A percentile compares a stretch with the other conserved stretches of the same genome.
Conservation (phyloP, 2,113 vertebrate genomes). For the Colius striatus region DNA sequence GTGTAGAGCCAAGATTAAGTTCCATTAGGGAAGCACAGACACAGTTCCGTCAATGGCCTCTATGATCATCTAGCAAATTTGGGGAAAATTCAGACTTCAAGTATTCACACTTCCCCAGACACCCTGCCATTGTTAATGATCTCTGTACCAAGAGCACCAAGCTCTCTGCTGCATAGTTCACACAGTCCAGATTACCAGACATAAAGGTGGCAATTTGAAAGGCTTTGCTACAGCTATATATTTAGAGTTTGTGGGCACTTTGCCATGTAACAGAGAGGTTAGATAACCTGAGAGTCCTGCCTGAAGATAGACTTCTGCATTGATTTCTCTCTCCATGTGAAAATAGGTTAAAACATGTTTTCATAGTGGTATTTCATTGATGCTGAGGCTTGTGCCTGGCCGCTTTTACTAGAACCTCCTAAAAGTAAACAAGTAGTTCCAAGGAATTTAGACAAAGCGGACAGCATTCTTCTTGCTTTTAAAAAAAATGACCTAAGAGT, state of each 20-base stretch:
- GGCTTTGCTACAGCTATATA: not conserved
- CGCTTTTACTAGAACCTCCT: not conserved
- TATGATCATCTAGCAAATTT: not conserved
- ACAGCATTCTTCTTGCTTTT: not conserved
- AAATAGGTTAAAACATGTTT: not conserved
- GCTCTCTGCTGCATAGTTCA: not conserved
- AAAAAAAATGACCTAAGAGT: not conserved
- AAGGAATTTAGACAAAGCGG: not conserved
- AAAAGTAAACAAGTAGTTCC: not conserved
- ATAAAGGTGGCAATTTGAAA: not conserved
- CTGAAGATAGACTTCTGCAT: not conserved
- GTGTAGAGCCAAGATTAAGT: not conserved
- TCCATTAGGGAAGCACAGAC: not conserved
- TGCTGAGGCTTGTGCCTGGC: not conserved
- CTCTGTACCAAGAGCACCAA: not conserved
- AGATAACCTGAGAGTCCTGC: not conserved
- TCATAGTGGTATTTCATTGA: not conserved
- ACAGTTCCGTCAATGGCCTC: not conserved
- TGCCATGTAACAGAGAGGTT: not conserved
- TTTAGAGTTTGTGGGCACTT: not conserved
- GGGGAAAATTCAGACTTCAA: not conserved
- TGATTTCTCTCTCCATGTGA: not conserved
- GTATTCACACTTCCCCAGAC: not conserved
- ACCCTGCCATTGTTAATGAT: not conserved
- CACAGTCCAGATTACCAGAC: not conserved